Conservation (phyloP, 2,113 vertebrate genomes). For the Rousettus leschenaultii region DNA sequence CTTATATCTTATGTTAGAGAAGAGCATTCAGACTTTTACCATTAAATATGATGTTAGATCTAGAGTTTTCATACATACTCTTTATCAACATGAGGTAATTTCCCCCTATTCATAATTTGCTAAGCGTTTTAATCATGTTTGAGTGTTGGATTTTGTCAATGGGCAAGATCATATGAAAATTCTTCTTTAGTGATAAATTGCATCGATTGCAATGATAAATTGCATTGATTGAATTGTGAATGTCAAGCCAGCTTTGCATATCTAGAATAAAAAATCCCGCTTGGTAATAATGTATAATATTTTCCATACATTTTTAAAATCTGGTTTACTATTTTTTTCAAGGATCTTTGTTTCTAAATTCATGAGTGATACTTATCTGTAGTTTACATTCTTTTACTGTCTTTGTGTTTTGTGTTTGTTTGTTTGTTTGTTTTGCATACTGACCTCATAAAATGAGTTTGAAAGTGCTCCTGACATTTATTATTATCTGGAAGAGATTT, state of each 20-base stretch:
- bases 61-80: not conserved
- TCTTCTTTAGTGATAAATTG: not conserved
- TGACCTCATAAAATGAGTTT: not conserved
- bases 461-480: not conserved
- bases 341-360: not conserved
- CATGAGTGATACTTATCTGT: not conserved
- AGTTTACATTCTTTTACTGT: not conserved
- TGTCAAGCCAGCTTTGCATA: not conserved
- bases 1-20: not conserved
- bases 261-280: not conserved
- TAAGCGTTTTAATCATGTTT: not conserved
- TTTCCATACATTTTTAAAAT: not conserved
- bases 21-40: not conserved
- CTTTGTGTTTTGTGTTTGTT: not conserved
- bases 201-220: not conserved
- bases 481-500: not conserved
- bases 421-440: not conserved
- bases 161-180: not conserved
- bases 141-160: not conserved
- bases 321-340: not conserved
- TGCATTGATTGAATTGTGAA: not conserved
- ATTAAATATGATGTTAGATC: not conserved
- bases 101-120: not conserved
- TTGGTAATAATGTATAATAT: not conserved
- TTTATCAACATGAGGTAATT: not conserved